Base-by-base conservation (phyloP, 2,888 invertebrate genomes). In the Clusia tigrina region DNA sequence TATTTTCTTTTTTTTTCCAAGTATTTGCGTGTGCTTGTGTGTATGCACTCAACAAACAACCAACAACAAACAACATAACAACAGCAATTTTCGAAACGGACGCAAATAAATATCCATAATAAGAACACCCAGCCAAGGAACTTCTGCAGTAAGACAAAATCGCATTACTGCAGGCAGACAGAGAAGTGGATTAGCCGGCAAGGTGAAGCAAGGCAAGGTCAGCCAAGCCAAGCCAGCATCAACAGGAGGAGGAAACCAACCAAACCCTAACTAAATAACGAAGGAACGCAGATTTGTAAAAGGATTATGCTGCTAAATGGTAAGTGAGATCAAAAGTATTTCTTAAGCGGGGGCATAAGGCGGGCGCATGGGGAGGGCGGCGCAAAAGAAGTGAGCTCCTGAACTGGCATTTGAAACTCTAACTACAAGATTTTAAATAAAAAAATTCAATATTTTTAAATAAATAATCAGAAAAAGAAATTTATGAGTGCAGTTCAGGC, bases 231-330 rank as follows among this genome's bases (percentile, higher is more conserved):
- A 6, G 12, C 9, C 42, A 42, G n/a, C 42, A 42, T 5, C 42
- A 42, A n/a, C n/a, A 42, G 42, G 15, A n/a, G n/a, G 15, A 42
- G 42, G n/a, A n/a, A n/a, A n/a, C n/a, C n/a, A n/a, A n/a, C 42
- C 9, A 42, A 6, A 42, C 3, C 42, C n/a, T n/a, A 63, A 53
- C 56, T 65, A 67, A 69, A 42, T 67, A 69, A 74, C 46, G 32
- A 18, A 46, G 46, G 23, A 37, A 56, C 58, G 48, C 48, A 64
- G 56, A 58, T 61, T 64, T 65, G 63, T 58, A 63, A 48, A 58
- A 53, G 58, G 57, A 62, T 64, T 60, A 56, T 24, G 55, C 56
- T 73, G 70, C 66, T 67, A 72, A 74, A 75, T 75, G 70, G 70
- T 70, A 56, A 64, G 70, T 67, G 42, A 6, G 12, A 12, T 6